These are phyloP conservation scores for Alcedo atthis DNA, from an alignment of 2,797 vertebrate species.

Conservation along the genomic window DNA sequence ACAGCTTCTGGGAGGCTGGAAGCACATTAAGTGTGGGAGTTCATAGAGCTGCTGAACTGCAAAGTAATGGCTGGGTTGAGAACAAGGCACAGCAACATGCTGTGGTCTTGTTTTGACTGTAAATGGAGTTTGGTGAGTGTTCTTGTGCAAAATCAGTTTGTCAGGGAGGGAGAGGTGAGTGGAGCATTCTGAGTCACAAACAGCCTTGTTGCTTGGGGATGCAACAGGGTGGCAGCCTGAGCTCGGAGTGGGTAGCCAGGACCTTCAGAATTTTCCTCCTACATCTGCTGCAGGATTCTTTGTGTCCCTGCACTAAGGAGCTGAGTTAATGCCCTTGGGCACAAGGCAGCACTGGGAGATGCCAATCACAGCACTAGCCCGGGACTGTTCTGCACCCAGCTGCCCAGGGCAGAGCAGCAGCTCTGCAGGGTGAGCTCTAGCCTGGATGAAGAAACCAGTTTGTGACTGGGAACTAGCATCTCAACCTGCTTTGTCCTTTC, in stretches of 20 bases:
- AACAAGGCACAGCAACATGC: slow-evolving; percentile 20
- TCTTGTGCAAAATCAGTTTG: slow-evolving; percentile 27
- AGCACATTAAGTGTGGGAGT: slow-evolving; percentile 37
- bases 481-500: neutral
- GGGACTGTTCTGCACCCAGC: neutral
- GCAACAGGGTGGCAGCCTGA: neutral
- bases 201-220: neutral
- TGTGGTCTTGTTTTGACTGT: slow-evolving; percentile 52
- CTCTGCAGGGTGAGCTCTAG: neutral
- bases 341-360: neutral
- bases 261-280: neutral
- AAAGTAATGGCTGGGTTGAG: slow-evolving; percentile 35
- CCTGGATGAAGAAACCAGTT: neutral
- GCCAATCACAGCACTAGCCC: neutral
- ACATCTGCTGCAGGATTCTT: neutral
- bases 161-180: neutral
- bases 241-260: neutral
- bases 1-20: slow-evolving; percentile 40
- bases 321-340: neutral
- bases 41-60: slow-evolving; percentile 31
- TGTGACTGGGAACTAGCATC: neutral
- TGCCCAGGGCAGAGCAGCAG: neutral
- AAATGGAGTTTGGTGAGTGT: neutral
- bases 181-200: slow-evolving; percentile 25
- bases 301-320: neutral